Percentiles rank a stretch among this genome's conserved stretches.
phyloP scores from a whole-genome alignment of 2,113 vertebrate species.

The Willisornis vidua region DNA sequence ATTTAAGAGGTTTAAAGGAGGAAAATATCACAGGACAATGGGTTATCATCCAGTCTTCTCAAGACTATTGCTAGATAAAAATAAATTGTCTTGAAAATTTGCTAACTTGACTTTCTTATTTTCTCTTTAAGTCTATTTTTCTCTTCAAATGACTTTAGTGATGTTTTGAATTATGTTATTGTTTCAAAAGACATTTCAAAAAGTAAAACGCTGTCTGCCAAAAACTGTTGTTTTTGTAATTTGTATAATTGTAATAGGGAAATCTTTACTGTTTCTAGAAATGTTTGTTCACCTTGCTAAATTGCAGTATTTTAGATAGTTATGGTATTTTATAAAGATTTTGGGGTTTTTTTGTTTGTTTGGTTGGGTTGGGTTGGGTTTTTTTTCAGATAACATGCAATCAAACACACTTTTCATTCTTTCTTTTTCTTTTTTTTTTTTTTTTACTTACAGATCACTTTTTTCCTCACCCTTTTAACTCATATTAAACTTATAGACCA shows the following conservation, averaged over 20 bases:
- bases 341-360: background rate
- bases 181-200: background rate
- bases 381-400: rapidly evolving
- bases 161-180: background rate
- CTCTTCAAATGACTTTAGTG: background rate
- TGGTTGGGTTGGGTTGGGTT: too few relatives aligned
- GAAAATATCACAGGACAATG: background rate
- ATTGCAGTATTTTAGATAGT: background rate
- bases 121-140: background rate
- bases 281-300: background rate
- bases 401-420: background rate
- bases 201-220: background rate
- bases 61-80: background rate
- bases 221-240: background rate
- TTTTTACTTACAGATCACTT: background rate
- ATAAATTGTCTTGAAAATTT: background rate
- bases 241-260: background rate
- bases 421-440: background rate
- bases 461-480: background rate
- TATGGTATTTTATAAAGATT: background rate
- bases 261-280: background rate
- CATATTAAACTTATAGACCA: background rate
- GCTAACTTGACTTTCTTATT: background rate
- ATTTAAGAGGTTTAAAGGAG: background rate
- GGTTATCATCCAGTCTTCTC: background rate